phyloP scores from a whole-genome alignment of 2,797 vertebrate genomes.

The Sparus aurata region DNA sequence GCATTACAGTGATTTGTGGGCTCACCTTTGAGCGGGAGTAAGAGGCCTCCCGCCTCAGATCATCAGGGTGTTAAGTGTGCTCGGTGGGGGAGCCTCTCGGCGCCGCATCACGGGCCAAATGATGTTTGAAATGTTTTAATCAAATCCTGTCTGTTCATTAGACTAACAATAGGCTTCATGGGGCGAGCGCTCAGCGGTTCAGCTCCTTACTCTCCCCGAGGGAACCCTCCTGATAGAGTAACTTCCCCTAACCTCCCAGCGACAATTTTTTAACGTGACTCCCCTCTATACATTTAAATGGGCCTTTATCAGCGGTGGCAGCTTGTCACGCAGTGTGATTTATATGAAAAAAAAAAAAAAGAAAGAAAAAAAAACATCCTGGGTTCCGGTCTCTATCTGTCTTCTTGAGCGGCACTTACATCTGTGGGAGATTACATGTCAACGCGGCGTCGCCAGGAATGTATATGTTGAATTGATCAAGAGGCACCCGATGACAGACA shows the following conservation, averaged over 20 bases:
- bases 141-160: slow-evolving; percentile 89
- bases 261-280: slow-evolving; percentile 63
- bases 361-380: slow-evolving; percentile 23
- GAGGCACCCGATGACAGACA: slow-evolving; percentile 40
- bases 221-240: slow-evolving; percentile 83
- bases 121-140: slow-evolving; percentile 89
- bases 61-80: slow-evolving; percentile 82
- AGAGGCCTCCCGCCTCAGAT: slow-evolving; percentile 70
- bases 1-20: slow-evolving; percentile 82
- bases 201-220: slow-evolving; percentile 72
- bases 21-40: slow-evolving; percentile 82
- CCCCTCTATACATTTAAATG: slow-evolving; percentile 86
- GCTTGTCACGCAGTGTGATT: slow-evolving; percentile 65
- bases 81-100: slow-evolving; percentile 69
- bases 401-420: slow-evolving; percentile 44
- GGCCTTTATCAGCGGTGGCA: slow-evolving; percentile 74
- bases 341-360: slow-evolving; percentile 36
- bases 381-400: slow-evolving; percentile 43
- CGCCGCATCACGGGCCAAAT: slow-evolving; percentile 82
- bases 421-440: slow-evolving; percentile 51
- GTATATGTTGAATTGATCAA: slow-evolving; percentile 48
- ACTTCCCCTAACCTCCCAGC: slow-evolving; percentile 67
- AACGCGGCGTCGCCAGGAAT: slow-evolving; percentile 28
- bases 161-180: slow-evolving; percentile 83
- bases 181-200: slow-evolving; percentile 76